These are phyloP conservation scores for Lasioglossum morio DNA, from an alignment of 2,888 invertebrate genomes.

Conservation along the genomic window DNA sequence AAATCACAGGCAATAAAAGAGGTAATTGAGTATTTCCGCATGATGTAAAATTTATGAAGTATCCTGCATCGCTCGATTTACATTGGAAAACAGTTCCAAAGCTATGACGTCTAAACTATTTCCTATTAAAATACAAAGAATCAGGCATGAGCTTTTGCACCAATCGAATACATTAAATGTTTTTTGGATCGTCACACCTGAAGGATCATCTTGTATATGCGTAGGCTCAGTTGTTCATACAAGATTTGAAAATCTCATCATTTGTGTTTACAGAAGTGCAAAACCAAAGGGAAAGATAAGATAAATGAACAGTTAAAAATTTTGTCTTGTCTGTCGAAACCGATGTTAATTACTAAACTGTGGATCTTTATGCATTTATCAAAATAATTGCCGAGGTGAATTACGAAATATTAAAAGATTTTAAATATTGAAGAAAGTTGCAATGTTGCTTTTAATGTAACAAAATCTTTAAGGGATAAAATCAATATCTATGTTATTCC, in stretches of 20 bases:
- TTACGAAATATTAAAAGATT: no score
- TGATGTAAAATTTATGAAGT: neutral
- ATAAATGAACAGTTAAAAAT: slow-evolving; percentile 10
- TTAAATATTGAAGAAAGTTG: no score
- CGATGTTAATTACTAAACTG: neutral
- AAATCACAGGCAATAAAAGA: slow-evolving; percentile 76
- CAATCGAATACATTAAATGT: neutral
- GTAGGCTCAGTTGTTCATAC: slow-evolving; percentile 30
- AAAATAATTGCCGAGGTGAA: no score
- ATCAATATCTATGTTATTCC: no score
- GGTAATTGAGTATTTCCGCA: slow-evolving; percentile 69
- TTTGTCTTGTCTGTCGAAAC: neutral
- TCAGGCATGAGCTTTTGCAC: neutral
- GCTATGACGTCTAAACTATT: neutral
- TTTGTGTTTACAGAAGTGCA: neutral
- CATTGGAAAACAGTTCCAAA: neutral
- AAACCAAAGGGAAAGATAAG: neutral
- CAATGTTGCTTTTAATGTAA: no score
- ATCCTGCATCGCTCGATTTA: neutral
- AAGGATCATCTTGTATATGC: neutral
- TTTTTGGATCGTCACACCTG: neutral
- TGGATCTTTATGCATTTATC: no score
- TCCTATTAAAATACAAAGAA: neutral
- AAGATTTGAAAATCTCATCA: neutral
- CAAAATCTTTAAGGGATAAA: no score